These are phyloP conservation scores for Meteorus colon DNA, from an alignment of 2,888 invertebrate species.

Conservation along the genomic window DNA sequence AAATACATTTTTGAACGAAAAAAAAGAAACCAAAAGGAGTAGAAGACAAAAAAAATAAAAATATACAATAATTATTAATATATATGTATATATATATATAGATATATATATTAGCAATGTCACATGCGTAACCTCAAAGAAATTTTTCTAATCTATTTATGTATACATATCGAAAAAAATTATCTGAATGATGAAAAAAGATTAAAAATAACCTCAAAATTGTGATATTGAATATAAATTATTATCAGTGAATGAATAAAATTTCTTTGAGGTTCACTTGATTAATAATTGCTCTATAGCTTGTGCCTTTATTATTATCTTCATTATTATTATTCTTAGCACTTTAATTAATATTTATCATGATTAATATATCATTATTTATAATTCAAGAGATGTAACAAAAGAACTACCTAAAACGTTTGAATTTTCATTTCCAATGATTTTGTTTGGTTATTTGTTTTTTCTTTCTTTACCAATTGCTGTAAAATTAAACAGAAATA, in stretches of 20 bases:
- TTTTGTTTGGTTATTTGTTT: conserved; percentile 24
- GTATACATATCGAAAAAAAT: not conserved
- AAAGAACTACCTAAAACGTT: conserved; percentile 32
- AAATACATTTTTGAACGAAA: not conserved
- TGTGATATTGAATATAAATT: conserved; percentile 8
- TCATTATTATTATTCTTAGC: conserved; percentile 15
- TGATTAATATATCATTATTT: not conserved
- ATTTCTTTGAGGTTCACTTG: not conserved
- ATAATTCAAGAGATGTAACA: conserved; percentile 10
- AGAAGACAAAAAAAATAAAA: not conserved
- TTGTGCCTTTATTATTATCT: conserved; percentile 37
- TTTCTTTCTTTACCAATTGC: conserved; percentile 44
- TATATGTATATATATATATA: not conserved
- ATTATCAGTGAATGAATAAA: not conserved
- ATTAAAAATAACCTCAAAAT: conserved; percentile 7
- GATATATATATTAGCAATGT: not conserved
- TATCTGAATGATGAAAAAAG: conserved; percentile 15
- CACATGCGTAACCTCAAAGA: not conserved
- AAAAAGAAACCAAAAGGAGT: not conserved
- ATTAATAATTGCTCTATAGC: conserved; percentile 20
- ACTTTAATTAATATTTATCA: conserved; percentile 27
- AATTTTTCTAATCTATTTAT: not conserved
- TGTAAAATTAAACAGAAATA: conserved; percentile 65
- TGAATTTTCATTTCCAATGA: not conserved
- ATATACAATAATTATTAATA: not conserved